Base-by-base conservation (phyloP, 2,797 vertebrate species). In the Falco naumanni region DNA sequence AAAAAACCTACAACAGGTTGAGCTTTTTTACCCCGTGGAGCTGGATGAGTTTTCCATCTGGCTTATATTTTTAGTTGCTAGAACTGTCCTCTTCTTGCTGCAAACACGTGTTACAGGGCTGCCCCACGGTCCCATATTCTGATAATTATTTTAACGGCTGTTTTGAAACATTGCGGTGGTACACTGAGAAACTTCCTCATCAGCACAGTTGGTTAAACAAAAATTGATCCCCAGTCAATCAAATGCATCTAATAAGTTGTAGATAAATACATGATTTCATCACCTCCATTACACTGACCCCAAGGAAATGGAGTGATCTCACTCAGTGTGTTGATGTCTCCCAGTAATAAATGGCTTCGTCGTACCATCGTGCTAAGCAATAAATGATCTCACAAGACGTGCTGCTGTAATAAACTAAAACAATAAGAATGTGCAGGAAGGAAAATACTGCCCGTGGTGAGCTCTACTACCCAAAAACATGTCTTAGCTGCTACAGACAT, bases 371-470 rank as follows among this genome's bases (percentile, higher is more conserved):
- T 96, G 98, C 98, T 98, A 93, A 97, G 98, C 98, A 98, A 98
- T 98, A 98, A 98, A 98, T 99, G 98, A 99, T 98, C 98, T 99
- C 99, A 99, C 97, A 98, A 98, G 98, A 98, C 98, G 77, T 98
- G 98, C 98, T 98, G 98, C 98, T 98, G 98, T 98, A 98, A 98
- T 98, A 99, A 99, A 99, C 98, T 98, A 96, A 98, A 98, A 98
- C 98, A 99, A 98, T 98, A 98, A 95, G 97, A 99, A 98, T 97
- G 97, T 97, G 98, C 96, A 97, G 98, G 98, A 98, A 98, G 98
- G 96, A 98, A 98, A 99, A 99, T 96, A 98, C 90, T 85, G 97
- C 98, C 98, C 92, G 86, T 84, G 94, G 98, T 11, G 97, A 98
- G 97, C 95, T 79, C 57, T 48, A 96, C 98, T 98, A 96, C 98